Evolutionary conservation across 2,113 vertebrate species (phyloP), one percentile per base, ranked within the genome.

Genomic region (Plotosus lineatus): DNA sequence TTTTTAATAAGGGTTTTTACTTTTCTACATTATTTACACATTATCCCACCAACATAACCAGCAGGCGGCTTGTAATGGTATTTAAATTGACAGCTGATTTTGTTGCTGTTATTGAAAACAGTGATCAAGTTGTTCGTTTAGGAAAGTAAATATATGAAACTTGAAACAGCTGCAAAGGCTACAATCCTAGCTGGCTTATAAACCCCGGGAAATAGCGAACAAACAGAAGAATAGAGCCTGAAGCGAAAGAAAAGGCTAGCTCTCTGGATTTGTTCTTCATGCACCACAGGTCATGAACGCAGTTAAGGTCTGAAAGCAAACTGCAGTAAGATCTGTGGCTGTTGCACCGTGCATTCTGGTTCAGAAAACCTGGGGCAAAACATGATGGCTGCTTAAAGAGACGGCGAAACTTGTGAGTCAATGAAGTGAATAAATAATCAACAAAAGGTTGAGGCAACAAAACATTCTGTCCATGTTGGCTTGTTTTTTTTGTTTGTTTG

Each of bases 11-110:
- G 82, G 78, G 28, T 44, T 77, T n/a, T 40, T 36, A 55, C 50
- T 75, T 82, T 77, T 85, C 90, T 92, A 92, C 91, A 94, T 63
- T 92, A 91, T 94, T 61, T 93, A 94, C 92, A 93, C 86, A 86
- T 86, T 90, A 74, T 82, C 86, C 77, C 87, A 83, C 83, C 51
- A 38, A 75, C 26, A 46, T 56, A 68, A 79, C 23, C 73, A 68
- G 38, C 73, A 76, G 50, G 50, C 46, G 4, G 19, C 17, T 40
- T 66, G 66, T 71, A 71, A 72, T 80, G 26, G 56, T 81, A 2
- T 75, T 81, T 75, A 63, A 65, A 66, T 81, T 33, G 58, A 66
- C 56, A 44, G 69, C 40, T 63, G 79, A 3, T 63, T 63, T 17
- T 56, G 26, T 5, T 56, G 60, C 17, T 42, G 17, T 14, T 51